Evolutionary conservation across 2,113 vertebrate species (phyloP).

Genomic region (Mungos mungo): DNA sequence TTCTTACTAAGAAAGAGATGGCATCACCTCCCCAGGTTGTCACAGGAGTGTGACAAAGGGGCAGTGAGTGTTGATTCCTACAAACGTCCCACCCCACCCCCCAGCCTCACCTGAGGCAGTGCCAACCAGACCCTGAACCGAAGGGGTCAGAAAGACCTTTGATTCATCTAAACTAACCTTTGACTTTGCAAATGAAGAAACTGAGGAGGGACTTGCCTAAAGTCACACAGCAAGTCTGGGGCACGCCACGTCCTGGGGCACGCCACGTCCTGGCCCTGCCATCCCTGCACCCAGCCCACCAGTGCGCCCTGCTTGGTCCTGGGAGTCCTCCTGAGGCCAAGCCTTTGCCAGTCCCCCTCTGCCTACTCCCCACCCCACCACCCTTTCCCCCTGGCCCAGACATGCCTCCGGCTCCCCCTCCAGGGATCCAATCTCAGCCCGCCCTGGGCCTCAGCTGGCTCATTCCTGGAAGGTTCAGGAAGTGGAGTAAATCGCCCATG

Average conservation of each 20-base stretch:
- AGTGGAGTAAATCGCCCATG: not conserved
- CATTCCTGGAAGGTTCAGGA: not conserved
- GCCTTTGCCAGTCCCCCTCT: not conserved
- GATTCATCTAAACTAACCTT: not conserved
- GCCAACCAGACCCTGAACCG: not conserved
- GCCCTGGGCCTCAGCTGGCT: not conserved
- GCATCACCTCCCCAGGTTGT: not conserved
- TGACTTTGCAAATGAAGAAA: not conserved
- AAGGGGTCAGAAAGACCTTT: not conserved
- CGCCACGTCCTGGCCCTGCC: not conserved
- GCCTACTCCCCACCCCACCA: too few relatives aligned
- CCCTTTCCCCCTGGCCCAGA: not conserved
- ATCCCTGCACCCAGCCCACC: not conserved
- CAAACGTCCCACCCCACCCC: not conserved
- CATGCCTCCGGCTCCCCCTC: fast-evolving
- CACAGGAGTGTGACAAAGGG: not conserved
- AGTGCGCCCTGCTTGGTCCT: fast-evolving
- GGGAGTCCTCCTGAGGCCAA: not conserved
- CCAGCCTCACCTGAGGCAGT: not conserved
- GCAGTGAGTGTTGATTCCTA: fast-evolving
- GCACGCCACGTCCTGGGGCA: not conserved
- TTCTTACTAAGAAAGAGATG: not conserved
- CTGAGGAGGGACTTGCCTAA: not conserved
- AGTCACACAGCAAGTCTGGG: not conserved
- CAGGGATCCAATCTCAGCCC: not conserved